These are phyloP conservation scores for Geopemphigus sp. DNA, from an alignment of 1,140 invertebrate genomes.

Conservation along the genomic window DNA sequence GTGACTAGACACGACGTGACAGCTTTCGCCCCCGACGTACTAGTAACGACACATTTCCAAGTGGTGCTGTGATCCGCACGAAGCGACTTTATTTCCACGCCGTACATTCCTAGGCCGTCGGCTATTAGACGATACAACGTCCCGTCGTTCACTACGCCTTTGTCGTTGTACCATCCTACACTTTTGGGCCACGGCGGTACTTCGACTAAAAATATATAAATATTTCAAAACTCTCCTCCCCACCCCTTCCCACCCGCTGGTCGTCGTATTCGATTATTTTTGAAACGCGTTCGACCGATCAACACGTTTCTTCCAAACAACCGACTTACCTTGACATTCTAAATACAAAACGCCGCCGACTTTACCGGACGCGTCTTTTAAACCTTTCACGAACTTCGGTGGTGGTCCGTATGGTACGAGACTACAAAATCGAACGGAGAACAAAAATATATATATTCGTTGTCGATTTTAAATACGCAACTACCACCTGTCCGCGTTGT, in stretches of 20 bases:
- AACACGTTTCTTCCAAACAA: no score
- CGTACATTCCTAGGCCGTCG: constrained; percentile 76
- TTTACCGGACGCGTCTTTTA: constrained; percentile 69
- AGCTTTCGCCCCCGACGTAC: constrained; percentile 67
- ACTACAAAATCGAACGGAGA: constrained; percentile 53
- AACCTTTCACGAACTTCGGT: constrained; percentile 71
- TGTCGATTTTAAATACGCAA: no score
- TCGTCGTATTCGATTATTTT: no score
- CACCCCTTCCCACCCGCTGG: no score
- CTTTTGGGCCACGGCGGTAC: constrained; percentile 78
- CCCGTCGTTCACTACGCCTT: constrained; percentile 67
- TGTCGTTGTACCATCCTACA: constrained; percentile 80
- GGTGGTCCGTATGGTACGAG: constrained; percentile 62
- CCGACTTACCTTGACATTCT: constrained; percentile 67
- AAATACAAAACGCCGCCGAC: constrained; percentile 72
- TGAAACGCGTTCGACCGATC: no score
- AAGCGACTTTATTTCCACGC: constrained; percentile 68
- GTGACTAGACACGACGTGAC: constrained; percentile 69
- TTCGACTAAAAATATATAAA: constrained; percentile 60
- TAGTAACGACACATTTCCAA: constrained; percentile 83
- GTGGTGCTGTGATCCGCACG: constrained; percentile 80
- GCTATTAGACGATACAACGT: constrained; percentile 69
- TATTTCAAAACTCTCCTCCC: no score
- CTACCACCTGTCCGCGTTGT: constrained; percentile 16
- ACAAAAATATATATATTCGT: not conserved